Conservation (phyloP, 2,888 invertebrate genomes). For the Platycheirus albimanus region DNA sequence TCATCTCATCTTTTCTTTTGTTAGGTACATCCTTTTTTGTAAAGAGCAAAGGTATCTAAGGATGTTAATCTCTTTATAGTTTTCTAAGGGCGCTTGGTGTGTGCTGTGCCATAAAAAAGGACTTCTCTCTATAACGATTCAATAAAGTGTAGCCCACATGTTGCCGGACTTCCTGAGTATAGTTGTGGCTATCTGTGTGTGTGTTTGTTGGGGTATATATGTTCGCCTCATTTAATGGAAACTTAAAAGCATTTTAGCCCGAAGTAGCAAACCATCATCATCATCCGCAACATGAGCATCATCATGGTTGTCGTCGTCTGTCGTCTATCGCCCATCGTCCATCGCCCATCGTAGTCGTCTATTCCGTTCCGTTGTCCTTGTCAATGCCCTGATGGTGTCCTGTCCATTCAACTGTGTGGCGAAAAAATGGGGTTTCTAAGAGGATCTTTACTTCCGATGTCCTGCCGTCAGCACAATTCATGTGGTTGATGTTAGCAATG, state of each 20-base stretch:
- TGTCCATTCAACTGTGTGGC: slow-evolving; percentile 65
- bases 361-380: slow-evolving; percentile 32
- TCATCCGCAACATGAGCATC: slow-evolving; percentile 63
- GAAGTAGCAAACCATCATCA: slow-evolving; percentile 71
- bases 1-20: slow-evolving; percentile 23
- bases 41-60: slow-evolving; percentile 61
- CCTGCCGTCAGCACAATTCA: slow-evolving; percentile 60
- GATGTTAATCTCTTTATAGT: slow-evolving; percentile 73
- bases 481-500: slow-evolving; percentile 30
- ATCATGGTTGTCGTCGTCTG: slow-evolving; percentile 39
- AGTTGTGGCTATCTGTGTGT: slow-evolving; percentile 20
- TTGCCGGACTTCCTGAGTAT: slow-evolving; percentile 60
- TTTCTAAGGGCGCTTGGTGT: slow-evolving; percentile 49
- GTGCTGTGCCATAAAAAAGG: slow-evolving; percentile 47
- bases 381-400: slow-evolving; percentile 65
- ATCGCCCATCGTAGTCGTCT: no score
- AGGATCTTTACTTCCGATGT: slow-evolving; percentile 69
- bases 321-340: slow-evolving; percentile 1
- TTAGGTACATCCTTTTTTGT: slow-evolving; percentile 29
- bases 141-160: slow-evolving; percentile 73
- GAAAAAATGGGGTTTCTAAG: slow-evolving; percentile 61
- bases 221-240: slow-evolving; percentile 70
- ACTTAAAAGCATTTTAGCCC: slow-evolving; percentile 72
- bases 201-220: slow-evolving; percentile 33
- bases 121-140: slow-evolving; percentile 59